Percentiles rank a stretch among this genome's conserved stretches.
These are phyloP conservation scores for Perizoma flavofasciatum DNA, from an alignment of 2,888 invertebrate genomes.

Conservation along the genomic window DNA sequence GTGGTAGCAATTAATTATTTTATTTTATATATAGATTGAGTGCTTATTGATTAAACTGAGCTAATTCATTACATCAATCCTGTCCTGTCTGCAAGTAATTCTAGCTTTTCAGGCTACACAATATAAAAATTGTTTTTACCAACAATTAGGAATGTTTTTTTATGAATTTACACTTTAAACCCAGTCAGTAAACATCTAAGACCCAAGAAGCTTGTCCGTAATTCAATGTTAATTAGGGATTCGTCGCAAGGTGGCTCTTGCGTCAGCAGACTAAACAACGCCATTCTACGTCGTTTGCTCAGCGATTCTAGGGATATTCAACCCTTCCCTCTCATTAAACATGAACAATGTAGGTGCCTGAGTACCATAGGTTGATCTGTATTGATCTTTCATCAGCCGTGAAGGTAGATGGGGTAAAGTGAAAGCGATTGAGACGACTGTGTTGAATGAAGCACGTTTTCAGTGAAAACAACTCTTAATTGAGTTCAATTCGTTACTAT, in stretches of 20 bases:
- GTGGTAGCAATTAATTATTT: background rate
- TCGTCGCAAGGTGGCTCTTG: constrained; percentile 36
- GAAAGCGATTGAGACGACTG: constrained; percentile 15
- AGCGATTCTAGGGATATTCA: constrained; percentile 44
- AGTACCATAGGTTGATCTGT: constrained; percentile 36
- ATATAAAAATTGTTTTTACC: background rate
- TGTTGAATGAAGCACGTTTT: constrained; percentile 8
- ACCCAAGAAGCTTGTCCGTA: constrained; percentile 33
- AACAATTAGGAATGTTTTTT: background rate
- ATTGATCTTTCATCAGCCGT: constrained; percentile 31
- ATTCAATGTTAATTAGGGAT: constrained; percentile 47
- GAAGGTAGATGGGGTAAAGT: constrained; percentile 14
- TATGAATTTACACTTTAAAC: constrained; percentile 7
- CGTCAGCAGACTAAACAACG: constrained; percentile 46
- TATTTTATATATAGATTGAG: too few relatives aligned
- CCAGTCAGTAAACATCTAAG: constrained; percentile 16
- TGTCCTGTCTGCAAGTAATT: background rate
- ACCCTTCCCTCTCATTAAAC: constrained; percentile 57
- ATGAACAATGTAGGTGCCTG: constrained; percentile 49
- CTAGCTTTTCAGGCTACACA: background rate
- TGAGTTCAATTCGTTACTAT: background rate
- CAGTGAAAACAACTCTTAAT: constrained; percentile 3
- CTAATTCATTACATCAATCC: background rate
- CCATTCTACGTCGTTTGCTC: constrained; percentile 45
- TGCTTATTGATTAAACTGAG: too few relatives aligned